phyloP scores from a whole-genome alignment of 2,797 vertebrate species.

The Lophius americanus region DNA sequence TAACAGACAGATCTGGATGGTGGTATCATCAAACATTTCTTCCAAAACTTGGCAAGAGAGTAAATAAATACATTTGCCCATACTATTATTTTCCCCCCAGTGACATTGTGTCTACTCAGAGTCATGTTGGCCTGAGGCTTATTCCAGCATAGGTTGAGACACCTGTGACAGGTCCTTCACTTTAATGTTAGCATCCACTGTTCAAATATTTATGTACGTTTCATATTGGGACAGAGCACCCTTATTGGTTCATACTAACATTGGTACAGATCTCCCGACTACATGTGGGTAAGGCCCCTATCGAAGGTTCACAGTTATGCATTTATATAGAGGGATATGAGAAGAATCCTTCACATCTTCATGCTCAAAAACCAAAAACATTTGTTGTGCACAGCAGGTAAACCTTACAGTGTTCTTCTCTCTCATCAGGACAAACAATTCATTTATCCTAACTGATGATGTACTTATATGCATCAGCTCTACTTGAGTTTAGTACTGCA shows the following conservation, averaged over 20 bases:
- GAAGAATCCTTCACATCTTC: neutral
- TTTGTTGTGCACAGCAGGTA: neutral
- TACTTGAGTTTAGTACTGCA: neutral
- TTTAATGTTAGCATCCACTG: neutral
- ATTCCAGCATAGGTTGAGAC: neutral
- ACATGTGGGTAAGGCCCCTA: neutral
- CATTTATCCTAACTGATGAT: no score
- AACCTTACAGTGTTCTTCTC: neutral
- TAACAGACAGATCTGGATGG: neutral
- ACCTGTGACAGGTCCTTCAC: slow-evolving; percentile 3
- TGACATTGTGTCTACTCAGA: neutral
- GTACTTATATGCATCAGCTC: neutral
- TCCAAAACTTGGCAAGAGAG: neutral
- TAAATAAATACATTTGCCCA: neutral
- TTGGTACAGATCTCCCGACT: slow-evolving; percentile 1
- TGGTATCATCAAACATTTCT: neutral
- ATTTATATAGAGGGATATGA: no score
- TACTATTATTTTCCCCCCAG: neutral
- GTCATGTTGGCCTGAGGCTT: neutral
- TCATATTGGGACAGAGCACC: slow-evolving; percentile 21
- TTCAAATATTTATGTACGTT: slow-evolving; percentile 22
- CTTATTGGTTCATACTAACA: neutral
- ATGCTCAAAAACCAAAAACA: neutral
- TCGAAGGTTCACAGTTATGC: slow-evolving; percentile 1
- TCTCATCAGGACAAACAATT: neutral